Base-by-base conservation (phyloP, 2,113 vertebrate genomes). In the Microtus ochrogaster region DNA sequence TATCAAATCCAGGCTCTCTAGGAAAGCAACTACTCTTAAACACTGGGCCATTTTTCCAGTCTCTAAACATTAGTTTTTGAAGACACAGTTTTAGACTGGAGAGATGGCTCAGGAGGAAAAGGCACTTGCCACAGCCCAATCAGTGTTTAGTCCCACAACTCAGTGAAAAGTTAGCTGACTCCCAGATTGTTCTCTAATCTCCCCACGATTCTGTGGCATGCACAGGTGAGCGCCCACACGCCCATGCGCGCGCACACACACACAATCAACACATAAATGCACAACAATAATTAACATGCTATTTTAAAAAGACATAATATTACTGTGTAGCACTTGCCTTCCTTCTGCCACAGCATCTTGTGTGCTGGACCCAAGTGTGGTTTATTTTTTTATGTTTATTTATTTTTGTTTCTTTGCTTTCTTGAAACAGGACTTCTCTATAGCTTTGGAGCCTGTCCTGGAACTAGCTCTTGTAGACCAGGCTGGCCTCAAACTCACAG, bases 271-370 rank as follows among this genome's bases (percentile, higher is more conserved):
- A 83, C 30, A 44, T 17, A 83, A 63, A 39, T 6, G 14, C 26
- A 39, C 19, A 81, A n/a, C 7, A 39, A 39, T 61, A 58, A 61
- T 39, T 22, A 82, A 9, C 13, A 61, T 26, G 19, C 47, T 36
- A 55, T 21, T 79, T 52, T 6, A 82, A 82, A 30, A 66, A 47
- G 61, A 47, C 28, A 21, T 12, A 36, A 47, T 49, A 66, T 14
- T 49, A 17, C 41, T 68, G 41, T 36, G 41, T 85, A 36, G 16
- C 30, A 3, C 41, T 86, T 28, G 7, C 26, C 4, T 47, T 14
- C 28, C 19, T 49, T 28, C 58, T 0, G 6, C 11, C 1, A 36
- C 30, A 24, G 41, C 30, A 3, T 24, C 19, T 13, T 3, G 0
- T 22, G 5, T 33, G 30, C 41, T 68, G 30, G 63, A 19, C 21